Percentiles rank a stretch among this genome's conserved stretches.
Conservation (phyloP, 2,888 invertebrate species). For the Perizoma flavofasciatum region DNA sequence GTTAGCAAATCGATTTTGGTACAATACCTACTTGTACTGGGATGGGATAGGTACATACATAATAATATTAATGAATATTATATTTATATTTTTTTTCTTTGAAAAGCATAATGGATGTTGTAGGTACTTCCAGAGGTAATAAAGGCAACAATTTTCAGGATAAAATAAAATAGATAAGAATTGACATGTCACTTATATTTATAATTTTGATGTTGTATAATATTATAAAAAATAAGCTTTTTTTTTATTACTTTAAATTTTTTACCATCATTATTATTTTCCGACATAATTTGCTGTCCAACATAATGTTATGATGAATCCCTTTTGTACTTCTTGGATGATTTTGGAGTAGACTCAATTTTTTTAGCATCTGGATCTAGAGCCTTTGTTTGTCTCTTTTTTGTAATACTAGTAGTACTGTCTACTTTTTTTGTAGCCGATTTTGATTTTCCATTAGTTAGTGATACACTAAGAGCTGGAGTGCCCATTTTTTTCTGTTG, state of each 20-base stretch:
- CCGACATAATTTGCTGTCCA: neutral
- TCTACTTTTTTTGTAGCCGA: constrained; percentile 46
- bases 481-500: constrained; percentile 37
- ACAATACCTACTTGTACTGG: too few species aligned
- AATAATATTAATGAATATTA: too few species aligned
- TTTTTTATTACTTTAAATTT: constrained; percentile 15
- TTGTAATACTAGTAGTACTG: constrained; percentile 49
- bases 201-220: too few species aligned
- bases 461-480: constrained; percentile 32
- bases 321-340: constrained; percentile 63
- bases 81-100: too few species aligned
- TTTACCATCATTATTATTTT: neutral
- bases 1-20: too few species aligned
- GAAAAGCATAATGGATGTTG: too few species aligned
- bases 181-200: too few species aligned
- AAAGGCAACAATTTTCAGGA: too few species aligned
- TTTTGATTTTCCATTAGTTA: constrained; percentile 44
- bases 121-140: too few species aligned
- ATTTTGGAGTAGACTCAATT: constrained; percentile 48
- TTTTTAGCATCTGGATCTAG: constrained; percentile 51
- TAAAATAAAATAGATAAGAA: too few species aligned
- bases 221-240: neutral
- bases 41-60: too few species aligned
- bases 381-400: constrained; percentile 58
- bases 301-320: constrained; percentile 36